Evolutionary conservation across 2,888 invertebrate species (phyloP), one percentile per base, ranked within the genome.

Genomic region (Venusia cambrica): DNA sequence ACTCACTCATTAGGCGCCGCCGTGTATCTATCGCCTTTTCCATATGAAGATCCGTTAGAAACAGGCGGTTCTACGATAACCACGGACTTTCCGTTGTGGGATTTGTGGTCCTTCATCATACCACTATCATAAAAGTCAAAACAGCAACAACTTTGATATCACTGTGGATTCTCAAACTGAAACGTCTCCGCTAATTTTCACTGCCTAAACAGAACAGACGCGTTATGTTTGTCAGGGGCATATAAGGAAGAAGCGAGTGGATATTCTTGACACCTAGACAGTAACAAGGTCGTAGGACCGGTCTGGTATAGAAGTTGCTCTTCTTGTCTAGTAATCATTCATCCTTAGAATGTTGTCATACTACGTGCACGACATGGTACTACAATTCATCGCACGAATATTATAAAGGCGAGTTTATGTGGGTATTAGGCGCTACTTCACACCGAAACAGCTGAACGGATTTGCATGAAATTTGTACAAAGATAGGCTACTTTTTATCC

Each of bases 1-100:
- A 83, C 85, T 87, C 63, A 85, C 85, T 83, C 85, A 48, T 85
- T 87, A 21, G 85, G 85, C 15, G 85, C 84, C 25, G 85, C 81
- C 1, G 85, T 81, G 45, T 78, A 72, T 65, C 85, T 71, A 51
- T 85, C 85, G 16, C 84, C 85, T 62, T 76, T 78, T 29, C 83
- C 83, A 47, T 81, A 85, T 2, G 78, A 71, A n/a, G 78, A 71
- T 6, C 77, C 76, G 44, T 73, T 77, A n/a, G 48, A 53, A 19
- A 55, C 46, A 12, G 49, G 38, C 15, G 57, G 52, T 13, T 63
- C 61, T 29, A 51, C 33, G 16, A 51, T 39, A 34, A 44, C 47
- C 31, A 63, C 56, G 10, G 55, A 47, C 33, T 59, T 62, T 48
- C 76, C 76, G 50, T 76, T 78, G 27, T 65, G 73, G 66, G 72